Percentiles rank a stretch among this genome's conserved stretches.
phyloP scores from a whole-genome alignment of 1,140 invertebrate genomes.

The Nasonia vitripennis region DNA sequence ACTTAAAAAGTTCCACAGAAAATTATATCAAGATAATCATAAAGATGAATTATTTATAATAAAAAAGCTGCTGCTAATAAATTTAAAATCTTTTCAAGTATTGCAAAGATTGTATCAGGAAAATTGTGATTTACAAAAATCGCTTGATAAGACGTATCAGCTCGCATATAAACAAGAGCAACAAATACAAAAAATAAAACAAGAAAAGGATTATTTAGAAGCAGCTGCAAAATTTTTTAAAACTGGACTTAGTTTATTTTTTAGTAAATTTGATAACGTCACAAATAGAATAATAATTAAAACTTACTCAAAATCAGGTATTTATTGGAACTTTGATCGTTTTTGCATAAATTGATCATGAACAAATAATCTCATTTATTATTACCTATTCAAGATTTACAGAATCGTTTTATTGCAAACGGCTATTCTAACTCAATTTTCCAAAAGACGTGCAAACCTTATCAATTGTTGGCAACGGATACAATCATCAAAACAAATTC shows the following conservation, averaged over 20 bases:
- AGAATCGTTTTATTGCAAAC: no score
- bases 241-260: not conserved
- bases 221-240: not conserved
- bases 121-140: constrained; percentile 38
- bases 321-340: not conserved
- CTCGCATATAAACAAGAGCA: not conserved
- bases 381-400: no score
- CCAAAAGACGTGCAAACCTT: not conserved
- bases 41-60: constrained; percentile 17
- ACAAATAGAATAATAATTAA: not conserved
- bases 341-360: not conserved
- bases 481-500: not conserved
- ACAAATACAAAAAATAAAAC: constrained; percentile 5
- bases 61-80: constrained; percentile 29
- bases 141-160: not conserved
- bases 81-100: constrained; percentile 15
- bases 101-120: constrained; percentile 25
- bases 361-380: not conserved
- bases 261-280: not conserved
- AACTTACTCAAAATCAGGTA: not conserved
- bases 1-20: not conserved
- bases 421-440: no score
- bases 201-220: constrained; percentile 15
- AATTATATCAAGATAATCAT: not conserved
- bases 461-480: not conserved